phyloP scores from a whole-genome alignment of 2,888 invertebrate species.

The Serripes groenlandicus region DNA sequence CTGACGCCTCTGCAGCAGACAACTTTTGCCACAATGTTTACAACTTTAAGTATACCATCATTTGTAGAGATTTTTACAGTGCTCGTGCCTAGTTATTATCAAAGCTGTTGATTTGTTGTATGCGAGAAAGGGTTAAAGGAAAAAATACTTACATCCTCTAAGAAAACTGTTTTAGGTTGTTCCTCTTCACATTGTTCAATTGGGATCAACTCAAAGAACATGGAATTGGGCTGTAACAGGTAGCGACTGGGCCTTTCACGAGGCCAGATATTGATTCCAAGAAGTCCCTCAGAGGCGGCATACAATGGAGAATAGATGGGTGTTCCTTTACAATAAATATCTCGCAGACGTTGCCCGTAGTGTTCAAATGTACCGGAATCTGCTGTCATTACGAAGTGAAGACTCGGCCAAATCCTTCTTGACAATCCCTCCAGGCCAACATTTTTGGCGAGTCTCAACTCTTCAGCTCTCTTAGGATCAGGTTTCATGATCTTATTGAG shows the following conservation, averaged over 20 bases:
- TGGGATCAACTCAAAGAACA: slow-evolving; percentile 85
- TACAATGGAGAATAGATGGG: slow-evolving; percentile 84
- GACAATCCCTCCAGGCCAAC: slow-evolving; percentile 81
- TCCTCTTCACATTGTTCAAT: slow-evolving; percentile 76
- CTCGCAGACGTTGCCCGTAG: slow-evolving; percentile 76
- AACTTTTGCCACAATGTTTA: too few species aligned
- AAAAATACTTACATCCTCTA: slow-evolving; percentile 74
- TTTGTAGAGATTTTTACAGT: too few species aligned
- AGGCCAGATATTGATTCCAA: slow-evolving; percentile 82
- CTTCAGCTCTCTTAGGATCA: slow-evolving; percentile 79
- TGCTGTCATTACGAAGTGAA: slow-evolving; percentile 75
- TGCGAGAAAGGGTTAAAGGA: not conserved
- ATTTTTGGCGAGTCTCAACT: slow-evolving; percentile 76
- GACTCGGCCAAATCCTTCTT: slow-evolving; percentile 80
- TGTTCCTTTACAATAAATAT: slow-evolving; percentile 76
- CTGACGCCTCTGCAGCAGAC: too few species aligned
- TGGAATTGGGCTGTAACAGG: slow-evolving; percentile 80
- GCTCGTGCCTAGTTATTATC: too few species aligned
- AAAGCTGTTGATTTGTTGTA: too few species aligned
- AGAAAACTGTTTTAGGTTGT: slow-evolving; percentile 81
- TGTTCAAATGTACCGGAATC: slow-evolving; percentile 83
- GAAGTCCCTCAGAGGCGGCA: slow-evolving; percentile 85
- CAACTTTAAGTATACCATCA: too few species aligned
- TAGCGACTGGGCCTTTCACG: slow-evolving; percentile 76
- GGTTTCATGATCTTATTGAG: slow-evolving; percentile 77